These are phyloP conservation scores for Catocala fraxini DNA, from an alignment of 2,888 invertebrate species.

Conservation along the genomic window DNA sequence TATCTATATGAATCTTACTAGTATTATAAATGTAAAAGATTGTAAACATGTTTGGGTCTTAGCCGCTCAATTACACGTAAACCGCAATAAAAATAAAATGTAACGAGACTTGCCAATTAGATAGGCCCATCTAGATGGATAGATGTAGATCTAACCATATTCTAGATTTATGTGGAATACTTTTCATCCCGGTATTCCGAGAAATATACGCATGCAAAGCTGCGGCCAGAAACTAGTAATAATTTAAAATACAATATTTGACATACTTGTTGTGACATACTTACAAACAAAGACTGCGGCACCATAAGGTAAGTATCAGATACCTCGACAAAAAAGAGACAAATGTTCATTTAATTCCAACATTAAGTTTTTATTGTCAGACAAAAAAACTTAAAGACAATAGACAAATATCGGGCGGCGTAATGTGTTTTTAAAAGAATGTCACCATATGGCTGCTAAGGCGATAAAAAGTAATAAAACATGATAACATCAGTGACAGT, in stretches of 20 bases:
- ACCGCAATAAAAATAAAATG: too few species aligned
- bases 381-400: slow-evolving; percentile 48
- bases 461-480: slow-evolving; percentile 57
- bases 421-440: slow-evolving; percentile 61
- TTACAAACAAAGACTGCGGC: slow-evolving; percentile 13
- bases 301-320: slow-evolving; percentile 25
- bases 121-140: too few species aligned
- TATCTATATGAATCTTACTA: too few species aligned
- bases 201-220: too few species aligned
- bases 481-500: slow-evolving; percentile 72
- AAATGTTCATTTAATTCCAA: slow-evolving; percentile 39
- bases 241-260: not conserved
- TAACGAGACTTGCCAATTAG: too few species aligned
- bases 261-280: slow-evolving; percentile 1
- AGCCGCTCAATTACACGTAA: too few species aligned
- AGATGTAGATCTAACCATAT: too few species aligned
- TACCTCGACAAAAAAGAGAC: slow-evolving; percentile 18
- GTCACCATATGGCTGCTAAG: slow-evolving; percentile 74
- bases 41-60: too few species aligned
- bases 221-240: too few species aligned
- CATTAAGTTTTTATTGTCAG: slow-evolving; percentile 43
- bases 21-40: too few species aligned
- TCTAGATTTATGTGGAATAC: too few species aligned
- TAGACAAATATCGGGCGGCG: slow-evolving; percentile 44
- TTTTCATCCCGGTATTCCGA: too few species aligned